Conservation (phyloP, 2,888 invertebrate species). For the Chrysina gloriosa region DNA sequence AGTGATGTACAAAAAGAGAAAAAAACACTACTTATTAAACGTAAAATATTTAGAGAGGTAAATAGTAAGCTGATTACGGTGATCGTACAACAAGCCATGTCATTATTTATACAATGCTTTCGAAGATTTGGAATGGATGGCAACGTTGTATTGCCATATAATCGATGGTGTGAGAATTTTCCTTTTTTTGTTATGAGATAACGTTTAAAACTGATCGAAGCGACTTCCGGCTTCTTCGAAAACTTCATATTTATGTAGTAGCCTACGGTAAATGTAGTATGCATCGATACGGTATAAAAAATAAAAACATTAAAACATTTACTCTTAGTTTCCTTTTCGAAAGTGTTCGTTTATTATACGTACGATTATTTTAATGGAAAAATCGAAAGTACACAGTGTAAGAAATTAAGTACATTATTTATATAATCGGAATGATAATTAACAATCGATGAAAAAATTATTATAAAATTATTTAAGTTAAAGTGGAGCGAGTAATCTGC, state of each 20-base stretch:
- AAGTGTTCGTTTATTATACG: constrained; percentile 27
- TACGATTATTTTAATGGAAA: constrained; percentile 22
- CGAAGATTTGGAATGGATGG: no score
- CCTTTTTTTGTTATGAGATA: no score
- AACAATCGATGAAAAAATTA: not conserved
- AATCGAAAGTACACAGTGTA: constrained; percentile 9
- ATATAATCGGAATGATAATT: constrained; percentile 26
- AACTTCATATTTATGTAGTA: no score
- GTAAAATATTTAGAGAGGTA: not conserved
- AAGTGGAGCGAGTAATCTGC: no score
- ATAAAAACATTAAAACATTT: constrained; percentile 15
- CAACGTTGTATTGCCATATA: no score
- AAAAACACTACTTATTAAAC: not conserved
- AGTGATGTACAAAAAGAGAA: not conserved
- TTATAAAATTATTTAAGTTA: not conserved
- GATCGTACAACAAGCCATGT: not conserved
- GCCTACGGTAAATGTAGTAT: not conserved
- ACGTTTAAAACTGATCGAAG: no score
- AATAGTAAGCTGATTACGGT: not conserved
- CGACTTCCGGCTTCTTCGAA: no score
- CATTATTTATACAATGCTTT: not conserved
- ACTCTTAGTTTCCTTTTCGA: constrained; percentile 13
- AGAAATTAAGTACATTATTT: constrained; percentile 26
- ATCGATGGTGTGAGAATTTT: no score
- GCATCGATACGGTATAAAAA: constrained; percentile 1